These are phyloP conservation scores for Lamellibrachia luymesi DNA, from an alignment of 1,140 invertebrate genomes.

Conservation along the genomic window DNA sequence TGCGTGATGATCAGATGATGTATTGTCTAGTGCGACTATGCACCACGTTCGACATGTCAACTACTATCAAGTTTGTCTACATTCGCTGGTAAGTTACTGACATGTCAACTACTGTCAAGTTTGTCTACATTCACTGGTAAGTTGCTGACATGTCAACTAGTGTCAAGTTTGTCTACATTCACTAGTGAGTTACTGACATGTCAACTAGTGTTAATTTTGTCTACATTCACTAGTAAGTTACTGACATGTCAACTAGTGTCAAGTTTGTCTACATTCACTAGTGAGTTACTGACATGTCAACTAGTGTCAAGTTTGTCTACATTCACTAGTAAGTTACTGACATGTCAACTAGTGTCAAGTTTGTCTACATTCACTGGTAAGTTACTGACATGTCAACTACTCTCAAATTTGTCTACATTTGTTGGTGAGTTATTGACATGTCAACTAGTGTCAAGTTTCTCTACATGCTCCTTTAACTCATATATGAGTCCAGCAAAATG, in stretches of 20 bases:
- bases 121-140: constrained; percentile 48
- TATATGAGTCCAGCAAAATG: constrained; percentile 33
- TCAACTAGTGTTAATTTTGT: constrained; percentile 47
- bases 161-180: constrained; percentile 48
- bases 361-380: constrained; percentile 49
- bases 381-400: constrained; percentile 16
- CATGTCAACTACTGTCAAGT: constrained; percentile 22
- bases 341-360: constrained; percentile 45
- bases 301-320: constrained; percentile 34
- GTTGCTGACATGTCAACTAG: constrained; percentile 39
- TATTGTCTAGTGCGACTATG: constrained; percentile 44
- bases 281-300: constrained; percentile 34
- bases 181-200: constrained; percentile 43
- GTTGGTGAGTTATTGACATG: constrained; percentile 32
- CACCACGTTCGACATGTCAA: constrained; percentile 43
- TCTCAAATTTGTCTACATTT: neutral
- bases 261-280: constrained; percentile 42
- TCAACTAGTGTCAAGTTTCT: constrained; percentile 47
- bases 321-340: constrained; percentile 43
- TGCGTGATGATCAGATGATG: constrained; percentile 41
- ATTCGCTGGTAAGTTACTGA: constrained; percentile 43
- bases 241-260: no score
- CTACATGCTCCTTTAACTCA: constrained; percentile 42
- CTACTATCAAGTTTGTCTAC: constrained; percentile 48
- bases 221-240: constrained; percentile 29